Percentiles rank a stretch among this genome's conserved stretches.
These are phyloP conservation scores for Balearica regulorum DNA, from an alignment of 2,797 vertebrate genomes.

Conservation along the genomic window DNA sequence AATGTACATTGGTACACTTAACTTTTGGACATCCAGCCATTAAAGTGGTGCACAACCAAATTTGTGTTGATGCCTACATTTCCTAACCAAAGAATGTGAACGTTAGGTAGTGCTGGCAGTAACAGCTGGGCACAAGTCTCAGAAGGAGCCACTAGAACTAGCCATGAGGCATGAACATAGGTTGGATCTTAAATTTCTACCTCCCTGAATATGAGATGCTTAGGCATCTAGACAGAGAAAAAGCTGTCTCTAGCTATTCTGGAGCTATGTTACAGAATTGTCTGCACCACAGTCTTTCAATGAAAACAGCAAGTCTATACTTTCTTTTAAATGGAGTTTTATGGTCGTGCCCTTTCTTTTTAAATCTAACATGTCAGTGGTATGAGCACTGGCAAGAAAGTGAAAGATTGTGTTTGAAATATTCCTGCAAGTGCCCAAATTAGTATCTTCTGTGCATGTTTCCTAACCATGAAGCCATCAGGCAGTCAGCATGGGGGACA, in stretches of 20 bases:
- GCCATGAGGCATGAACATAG: not conserved
- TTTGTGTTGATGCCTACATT: not conserved
- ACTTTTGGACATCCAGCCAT: not conserved
- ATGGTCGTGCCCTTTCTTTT: not conserved
- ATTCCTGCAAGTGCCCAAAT: not conserved
- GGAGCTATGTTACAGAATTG: not conserved
- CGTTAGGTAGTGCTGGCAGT: not conserved
- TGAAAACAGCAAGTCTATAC: not conserved
- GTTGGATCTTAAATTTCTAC: not conserved
- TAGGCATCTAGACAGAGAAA: not conserved
- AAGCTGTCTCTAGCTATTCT: not conserved
- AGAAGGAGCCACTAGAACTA: not conserved
- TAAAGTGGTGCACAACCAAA: not conserved
- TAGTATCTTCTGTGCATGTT: not conserved
- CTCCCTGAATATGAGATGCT: not conserved
- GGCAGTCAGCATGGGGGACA: fast-evolving
- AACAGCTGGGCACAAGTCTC: not conserved
- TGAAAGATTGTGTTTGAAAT: not conserved
- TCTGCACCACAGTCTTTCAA: not conserved
- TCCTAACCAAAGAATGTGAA: not conserved
- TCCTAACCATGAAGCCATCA: not conserved
- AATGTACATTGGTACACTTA: not conserved
- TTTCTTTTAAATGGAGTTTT: not conserved
- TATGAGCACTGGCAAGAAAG: not conserved
- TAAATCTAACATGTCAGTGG: not conserved